Percentiles rank a stretch among this genome's conserved stretches.
phyloP scores from a whole-genome alignment of 2,888 invertebrate species.

The Copidosoma aretas region DNA sequence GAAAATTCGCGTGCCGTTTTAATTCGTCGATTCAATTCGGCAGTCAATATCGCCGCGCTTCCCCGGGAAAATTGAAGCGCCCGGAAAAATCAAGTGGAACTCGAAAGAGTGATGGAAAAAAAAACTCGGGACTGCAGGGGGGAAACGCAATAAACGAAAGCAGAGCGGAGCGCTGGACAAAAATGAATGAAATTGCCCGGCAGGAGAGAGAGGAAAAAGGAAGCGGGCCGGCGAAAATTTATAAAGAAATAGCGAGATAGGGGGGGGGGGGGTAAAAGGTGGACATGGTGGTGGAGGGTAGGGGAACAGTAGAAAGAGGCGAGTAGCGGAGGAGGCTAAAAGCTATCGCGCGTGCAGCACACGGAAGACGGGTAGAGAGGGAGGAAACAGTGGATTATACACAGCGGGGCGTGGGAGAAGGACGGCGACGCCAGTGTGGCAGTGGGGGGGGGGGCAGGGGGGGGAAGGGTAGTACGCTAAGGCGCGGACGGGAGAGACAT shows the following conservation, averaged over 20 bases:
- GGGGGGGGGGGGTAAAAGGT: background rate
- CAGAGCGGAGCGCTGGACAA: background rate
- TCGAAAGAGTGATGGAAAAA: background rate
- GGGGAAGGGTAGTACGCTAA: slow-evolving; percentile 48
- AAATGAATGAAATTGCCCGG: background rate
- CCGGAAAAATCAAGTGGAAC: background rate
- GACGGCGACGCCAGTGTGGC: too few species aligned
- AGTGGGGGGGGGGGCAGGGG: slow-evolving; percentile 25
- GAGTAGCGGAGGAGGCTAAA: slow-evolving; percentile 20
- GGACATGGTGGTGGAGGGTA: background rate
- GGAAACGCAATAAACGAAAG: background rate
- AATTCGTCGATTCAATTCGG: background rate
- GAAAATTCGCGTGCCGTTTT: background rate
- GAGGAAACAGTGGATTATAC: background rate
- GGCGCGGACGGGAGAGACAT: slow-evolving; percentile 35
- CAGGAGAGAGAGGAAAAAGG: background rate
- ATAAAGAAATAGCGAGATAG: slow-evolving; percentile 9
- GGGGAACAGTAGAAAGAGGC: slow-evolving; percentile 27
- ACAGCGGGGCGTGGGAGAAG: background rate
- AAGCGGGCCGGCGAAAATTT: slow-evolving; percentile 1
- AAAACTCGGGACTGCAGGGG: background rate
- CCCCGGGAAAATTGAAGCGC: background rate
- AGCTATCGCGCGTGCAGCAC: slow-evolving; percentile 3
- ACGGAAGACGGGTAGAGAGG: slow-evolving; percentile 4
- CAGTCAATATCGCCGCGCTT: background rate